These are phyloP conservation scores for Agrotis clavis DNA, from an alignment of 2,888 invertebrate genomes.

Conservation along the genomic window DNA sequence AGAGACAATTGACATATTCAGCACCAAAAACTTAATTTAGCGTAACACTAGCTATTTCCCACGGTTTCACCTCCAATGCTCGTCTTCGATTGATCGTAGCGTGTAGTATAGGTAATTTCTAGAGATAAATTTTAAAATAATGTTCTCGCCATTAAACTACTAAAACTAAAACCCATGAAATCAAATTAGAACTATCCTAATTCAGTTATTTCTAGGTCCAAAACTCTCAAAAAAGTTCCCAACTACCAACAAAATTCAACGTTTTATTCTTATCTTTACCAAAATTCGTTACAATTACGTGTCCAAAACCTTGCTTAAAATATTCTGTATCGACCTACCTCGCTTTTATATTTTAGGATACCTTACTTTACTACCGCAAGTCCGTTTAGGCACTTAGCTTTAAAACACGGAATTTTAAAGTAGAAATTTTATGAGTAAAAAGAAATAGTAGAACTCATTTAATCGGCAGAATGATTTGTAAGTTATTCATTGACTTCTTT, in stretches of 20 bases:
- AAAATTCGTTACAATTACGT: constrained; percentile 31
- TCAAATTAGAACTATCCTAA: too few relatives aligned
- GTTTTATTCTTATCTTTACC: constrained; percentile 4
- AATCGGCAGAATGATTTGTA: neutral
- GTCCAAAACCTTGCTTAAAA: constrained; percentile 25
- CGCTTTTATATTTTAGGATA: constrained; percentile 33
- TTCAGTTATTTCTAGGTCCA: too few relatives aligned
- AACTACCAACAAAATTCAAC: neutral
- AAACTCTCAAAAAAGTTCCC: neutral
- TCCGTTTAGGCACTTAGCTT: constrained; percentile 26
- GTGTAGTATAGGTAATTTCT: too few relatives aligned
- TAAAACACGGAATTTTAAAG: neutral
- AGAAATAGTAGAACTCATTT: neutral
- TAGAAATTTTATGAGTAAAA: neutral
- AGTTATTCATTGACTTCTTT: neutral
- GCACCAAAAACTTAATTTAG: too few relatives aligned
- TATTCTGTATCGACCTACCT: constrained; percentile 49
- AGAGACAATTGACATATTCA: too few relatives aligned
- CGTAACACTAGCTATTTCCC: too few relatives aligned
- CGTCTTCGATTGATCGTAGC: too few relatives aligned
- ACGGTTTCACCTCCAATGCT: too few relatives aligned
- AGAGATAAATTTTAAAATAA: too few relatives aligned
- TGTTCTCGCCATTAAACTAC: too few relatives aligned
- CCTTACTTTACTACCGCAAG: neutral
- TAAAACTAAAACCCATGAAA: too few relatives aligned